Base-by-base conservation (phyloP, 2,888 invertebrate species). In the Chironomus tentans region DNA sequence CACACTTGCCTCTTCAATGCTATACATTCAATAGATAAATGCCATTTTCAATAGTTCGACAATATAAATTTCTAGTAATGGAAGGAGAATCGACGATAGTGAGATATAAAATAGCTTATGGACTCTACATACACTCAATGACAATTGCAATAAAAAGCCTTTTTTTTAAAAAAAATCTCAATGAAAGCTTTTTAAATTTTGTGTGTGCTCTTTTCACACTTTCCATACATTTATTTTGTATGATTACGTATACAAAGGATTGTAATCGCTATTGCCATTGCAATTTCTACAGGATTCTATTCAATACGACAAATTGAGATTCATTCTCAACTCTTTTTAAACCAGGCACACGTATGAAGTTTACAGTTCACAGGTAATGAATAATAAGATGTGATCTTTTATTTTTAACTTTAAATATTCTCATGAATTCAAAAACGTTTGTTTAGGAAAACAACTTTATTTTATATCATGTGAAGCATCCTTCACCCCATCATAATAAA, bases 291-390 rank as follows among this genome's bases (percentile, higher is more conserved):
- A 65, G 2, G 38, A 4, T 65, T 65, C 47, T n/a, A 70, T 70
- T 48, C 13, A 22, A 22, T 18, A 48, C 70, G 70, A 47, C 70
- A 70, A 70, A 70, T 70, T 70, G 48, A 70, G 70, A 70, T 24
- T 65, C 22, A 65, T 65, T 65, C 21, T 6, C 65, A 24, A 65
- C 65, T 65, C 21, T 65, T 21, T 24, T 24, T 24, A 24, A 24
- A 24, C 3, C 22, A 24, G 22, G 22, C 22, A 24, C 22, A 24
- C 22, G 22, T 24, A 24, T 24, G 22, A 3, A 3, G 3, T 24
- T 24, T 24, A 24, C 3, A 24, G 22, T 3, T 24, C 22, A 3
- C 22, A n/a, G n/a, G n/a, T n/a, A n/a, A n/a, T n/a, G n/a, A n/a
- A n/a, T n/a, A 28, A 5, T 4, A 28, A 28, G 5, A 28, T 28